phyloP scores from a whole-genome alignment of 2,888 invertebrate species.

The Drosophila buzzatii region DNA sequence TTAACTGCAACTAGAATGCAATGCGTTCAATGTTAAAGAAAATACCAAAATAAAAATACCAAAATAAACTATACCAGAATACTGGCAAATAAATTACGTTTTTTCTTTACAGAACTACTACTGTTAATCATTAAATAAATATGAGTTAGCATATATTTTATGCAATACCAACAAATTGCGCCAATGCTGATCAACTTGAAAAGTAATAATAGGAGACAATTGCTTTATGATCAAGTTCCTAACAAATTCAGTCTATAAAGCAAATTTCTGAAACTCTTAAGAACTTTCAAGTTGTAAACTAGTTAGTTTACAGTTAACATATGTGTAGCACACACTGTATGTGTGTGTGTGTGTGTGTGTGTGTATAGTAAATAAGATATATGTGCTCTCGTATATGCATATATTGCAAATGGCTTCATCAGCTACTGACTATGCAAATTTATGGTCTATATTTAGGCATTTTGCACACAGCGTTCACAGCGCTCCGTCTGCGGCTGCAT shows the following conservation, averaged over 20 bases:
- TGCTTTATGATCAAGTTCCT: neutral
- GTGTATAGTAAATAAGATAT: neutral
- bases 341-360: too few species aligned
- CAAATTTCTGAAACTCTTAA: neutral
- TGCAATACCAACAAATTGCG: too few species aligned
- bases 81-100: too few species aligned
- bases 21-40: too few species aligned
- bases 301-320: neutral
- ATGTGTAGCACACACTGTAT: constrained; percentile 27
- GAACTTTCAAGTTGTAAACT: neutral
- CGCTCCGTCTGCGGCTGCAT: constrained; percentile 58
- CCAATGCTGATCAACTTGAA: neutral
- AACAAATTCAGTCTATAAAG: neutral
- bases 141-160: too few species aligned
- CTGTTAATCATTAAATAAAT: too few species aligned
- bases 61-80: too few species aligned
- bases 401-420: constrained; percentile 69
- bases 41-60: too few species aligned
- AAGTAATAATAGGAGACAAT: neutral
- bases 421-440: constrained; percentile 60
- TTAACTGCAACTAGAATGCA: too few species aligned
- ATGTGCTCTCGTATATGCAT: constrained; percentile 1
- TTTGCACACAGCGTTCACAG: constrained; percentile 66
- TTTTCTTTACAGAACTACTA: too few species aligned
- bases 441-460: constrained; percentile 77